These are phyloP conservation scores for Chascanopsetta lugubris DNA, from an alignment of 2,113 vertebrate genomes.

Conservation along the genomic window DNA sequence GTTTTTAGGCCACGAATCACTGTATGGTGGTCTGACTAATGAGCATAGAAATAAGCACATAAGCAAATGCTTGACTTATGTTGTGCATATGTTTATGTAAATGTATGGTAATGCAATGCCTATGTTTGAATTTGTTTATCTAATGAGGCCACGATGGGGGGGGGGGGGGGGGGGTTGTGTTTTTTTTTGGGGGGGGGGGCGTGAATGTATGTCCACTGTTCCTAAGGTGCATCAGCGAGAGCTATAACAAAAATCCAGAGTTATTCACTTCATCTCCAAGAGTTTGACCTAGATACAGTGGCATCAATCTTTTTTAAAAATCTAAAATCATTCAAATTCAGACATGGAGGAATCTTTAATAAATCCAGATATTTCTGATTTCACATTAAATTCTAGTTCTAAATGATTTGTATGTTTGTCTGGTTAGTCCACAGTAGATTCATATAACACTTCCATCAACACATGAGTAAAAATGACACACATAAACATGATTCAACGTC, in stretches of 20 bases:
- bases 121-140: slow-evolving; percentile 21
- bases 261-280: not conserved
- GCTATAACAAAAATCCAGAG: not conserved
- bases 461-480: too few relatives aligned
- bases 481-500: too few relatives aligned
- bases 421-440: too few relatives aligned
- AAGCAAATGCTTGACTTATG: slow-evolving; percentile 35
- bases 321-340: too few relatives aligned
- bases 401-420: too few relatives aligned
- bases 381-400: too few relatives aligned
- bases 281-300: not conserved
- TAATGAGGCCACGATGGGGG: slow-evolving; percentile 49
- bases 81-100: slow-evolving; percentile 42
- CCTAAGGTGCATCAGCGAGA: not conserved
- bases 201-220: not conserved
- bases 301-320: not conserved
- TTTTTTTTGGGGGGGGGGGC: too few relatives aligned
- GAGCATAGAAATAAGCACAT: slow-evolving; percentile 39
- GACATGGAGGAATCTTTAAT: too few relatives aligned
- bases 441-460: too few relatives aligned
- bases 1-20: slow-evolving; percentile 39
- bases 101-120: slow-evolving; percentile 55
- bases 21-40: slow-evolving; percentile 43
- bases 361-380: too few relatives aligned
- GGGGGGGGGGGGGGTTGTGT: not conserved